Percentiles rank a stretch among this genome's conserved stretches.
These are phyloP conservation scores for Apotomis betuletana DNA, from an alignment of 2,888 invertebrate genomes.

Conservation along the genomic window DNA sequence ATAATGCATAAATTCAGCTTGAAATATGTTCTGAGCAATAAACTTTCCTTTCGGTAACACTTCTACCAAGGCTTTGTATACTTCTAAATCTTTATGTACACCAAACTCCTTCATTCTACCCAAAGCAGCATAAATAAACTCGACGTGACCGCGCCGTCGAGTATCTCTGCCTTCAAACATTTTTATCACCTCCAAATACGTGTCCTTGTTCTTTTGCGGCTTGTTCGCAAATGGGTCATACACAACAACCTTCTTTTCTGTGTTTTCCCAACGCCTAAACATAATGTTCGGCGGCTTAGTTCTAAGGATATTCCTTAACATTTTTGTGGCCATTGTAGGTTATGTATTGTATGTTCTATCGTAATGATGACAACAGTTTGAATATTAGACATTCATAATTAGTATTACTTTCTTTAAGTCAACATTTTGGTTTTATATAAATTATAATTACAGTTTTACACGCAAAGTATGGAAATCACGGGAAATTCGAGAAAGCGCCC, in stretches of 20 bases:
- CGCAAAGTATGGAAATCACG: neutral
- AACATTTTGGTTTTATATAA: constrained; percentile 3
- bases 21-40: constrained; percentile 91
- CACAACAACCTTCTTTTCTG: constrained; percentile 68
- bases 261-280: constrained; percentile 68
- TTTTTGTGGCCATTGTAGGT: constrained; percentile 68
- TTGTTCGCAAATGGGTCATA: constrained; percentile 78
- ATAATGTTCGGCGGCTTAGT: constrained; percentile 56
- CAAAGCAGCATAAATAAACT: constrained; percentile 96
- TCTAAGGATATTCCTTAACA: constrained; percentile 63
- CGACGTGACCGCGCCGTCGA: constrained; percentile 93
- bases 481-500: neutral
- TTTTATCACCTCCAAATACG: constrained; percentile 89
- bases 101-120: constrained; percentile 94
- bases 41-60: constrained; percentile 95
- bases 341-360: constrained; percentile 47
- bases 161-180: constrained; percentile 88
- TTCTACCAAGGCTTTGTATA: constrained; percentile 93
- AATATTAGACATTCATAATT: neutral
- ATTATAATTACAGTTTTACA: neutral
- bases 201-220: constrained; percentile 85
- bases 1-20: constrained; percentile 96
- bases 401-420: neutral
- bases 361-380: neutral
- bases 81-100: constrained; percentile 92